Conservation (phyloP, 2,888 invertebrate genomes). For the Neelides folsomi region DNA sequence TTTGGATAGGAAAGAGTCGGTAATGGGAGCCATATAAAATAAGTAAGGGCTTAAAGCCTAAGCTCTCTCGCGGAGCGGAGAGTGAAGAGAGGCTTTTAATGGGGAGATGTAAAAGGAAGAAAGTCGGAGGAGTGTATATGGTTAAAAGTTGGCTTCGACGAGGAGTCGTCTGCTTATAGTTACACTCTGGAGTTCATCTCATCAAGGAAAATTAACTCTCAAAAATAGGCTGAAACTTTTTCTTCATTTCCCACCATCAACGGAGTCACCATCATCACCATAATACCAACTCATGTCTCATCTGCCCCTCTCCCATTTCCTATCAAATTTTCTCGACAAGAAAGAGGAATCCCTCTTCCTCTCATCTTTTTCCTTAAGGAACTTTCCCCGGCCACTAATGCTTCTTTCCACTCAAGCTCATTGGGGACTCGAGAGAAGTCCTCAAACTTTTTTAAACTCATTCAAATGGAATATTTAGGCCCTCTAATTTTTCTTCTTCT, state of each 20-base stretch:
- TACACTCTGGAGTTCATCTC: conserved; percentile 13
- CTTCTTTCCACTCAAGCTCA: no score
- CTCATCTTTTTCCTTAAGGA: neutral
- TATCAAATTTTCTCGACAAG: conserved; percentile 1
- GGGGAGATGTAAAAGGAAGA: neutral
- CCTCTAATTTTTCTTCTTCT: no score
- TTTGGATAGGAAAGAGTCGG: no score
- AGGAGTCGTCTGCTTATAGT: no score
- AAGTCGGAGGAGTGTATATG: conserved; percentile 3
- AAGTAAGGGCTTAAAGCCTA: no score
- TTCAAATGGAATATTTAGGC: no score
- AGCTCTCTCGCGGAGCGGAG: no score
- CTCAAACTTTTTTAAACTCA: no score
- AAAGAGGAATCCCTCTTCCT: neutral
- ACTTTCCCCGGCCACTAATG: no score
- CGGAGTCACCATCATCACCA: conserved; percentile 1
- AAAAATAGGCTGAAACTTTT: conserved; percentile 22
- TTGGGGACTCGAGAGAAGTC: no score
- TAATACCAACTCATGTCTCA: conserved; percentile 3
- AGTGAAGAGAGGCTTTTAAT: no score
- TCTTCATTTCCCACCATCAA: conserved; percentile 12
- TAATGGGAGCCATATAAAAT: no score
- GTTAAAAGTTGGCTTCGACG: conserved; percentile 3
- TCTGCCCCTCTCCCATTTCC: conserved; percentile 4
- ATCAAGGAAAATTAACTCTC: conserved; percentile 24